These are phyloP conservation scores for Ammodytes dubius DNA, from an alignment of 2,113 vertebrate species.

Conservation along the genomic window DNA sequence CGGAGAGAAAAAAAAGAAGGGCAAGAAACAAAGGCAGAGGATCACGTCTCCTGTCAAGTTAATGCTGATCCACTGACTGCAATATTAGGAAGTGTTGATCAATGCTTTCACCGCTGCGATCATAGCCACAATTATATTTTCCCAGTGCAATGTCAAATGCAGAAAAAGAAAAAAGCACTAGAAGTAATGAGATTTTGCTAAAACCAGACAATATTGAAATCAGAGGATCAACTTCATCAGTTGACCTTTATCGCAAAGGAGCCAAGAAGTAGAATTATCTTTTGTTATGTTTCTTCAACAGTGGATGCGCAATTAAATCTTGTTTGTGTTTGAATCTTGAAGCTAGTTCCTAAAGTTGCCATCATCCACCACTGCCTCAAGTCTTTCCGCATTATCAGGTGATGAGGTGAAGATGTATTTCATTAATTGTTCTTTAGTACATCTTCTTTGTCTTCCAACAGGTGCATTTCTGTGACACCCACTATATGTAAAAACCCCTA, in stretches of 20 bases:
- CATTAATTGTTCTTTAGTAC: too few relatives aligned
- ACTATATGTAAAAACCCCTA: too few relatives aligned
- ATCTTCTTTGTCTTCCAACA: too few relatives aligned
- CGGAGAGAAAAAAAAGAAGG: constrained; percentile 3
- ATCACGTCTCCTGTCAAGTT: constrained; percentile 44
- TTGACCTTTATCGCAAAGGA: neutral
- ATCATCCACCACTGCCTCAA: too few relatives aligned
- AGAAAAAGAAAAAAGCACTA: constrained; percentile 19
- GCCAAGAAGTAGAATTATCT: neutral
- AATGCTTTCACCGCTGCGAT: constrained; percentile 48
- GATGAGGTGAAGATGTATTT: too few relatives aligned
- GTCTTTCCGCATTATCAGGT: too few relatives aligned
- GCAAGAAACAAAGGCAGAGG: constrained; percentile 33
- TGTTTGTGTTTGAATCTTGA: neutral
- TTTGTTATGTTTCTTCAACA: neutral
- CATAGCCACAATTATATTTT: constrained; percentile 66
- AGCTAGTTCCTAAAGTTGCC: too few relatives aligned
- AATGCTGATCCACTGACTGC: constrained; percentile 35
- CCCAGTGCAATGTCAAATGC: constrained; percentile 46
- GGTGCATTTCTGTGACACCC: too few relatives aligned
- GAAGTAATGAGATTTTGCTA: constrained; percentile 5
- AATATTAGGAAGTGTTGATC: constrained; percentile 42
- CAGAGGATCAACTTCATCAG: constrained; percentile 13
- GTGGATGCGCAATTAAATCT: neutral
- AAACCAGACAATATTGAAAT: constrained; percentile 24